Evolutionary conservation across 2,797 vertebrate genomes (phyloP), one percentile per base, ranked within the genome.

Genomic region (Lacerta bilineata): DNA sequence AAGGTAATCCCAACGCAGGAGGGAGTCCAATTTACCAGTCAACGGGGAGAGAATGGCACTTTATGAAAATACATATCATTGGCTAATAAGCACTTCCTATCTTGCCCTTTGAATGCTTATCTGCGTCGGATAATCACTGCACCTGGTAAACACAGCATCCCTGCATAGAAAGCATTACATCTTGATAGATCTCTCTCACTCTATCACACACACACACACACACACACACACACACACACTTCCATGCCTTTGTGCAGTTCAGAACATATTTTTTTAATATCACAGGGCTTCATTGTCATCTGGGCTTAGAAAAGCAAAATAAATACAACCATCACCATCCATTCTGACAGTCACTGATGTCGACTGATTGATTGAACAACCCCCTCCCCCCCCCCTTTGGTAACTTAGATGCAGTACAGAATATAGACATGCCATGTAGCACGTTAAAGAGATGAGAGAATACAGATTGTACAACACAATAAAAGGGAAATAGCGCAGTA

Each of bases 1-100:
- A 91, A 2, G 1, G 88, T 95, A 95, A 93, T 91, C 93, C 90
- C 89, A 80, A 88, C 87, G 84, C 91, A 93, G 68, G 91, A 50
- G 41, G 86, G 87, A 18, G 83, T 91, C 76, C 39, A 91, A 87
- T 93, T 90, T 93, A 87, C 87, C 91, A 93, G 91, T 91, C 0
- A 3, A 39, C 11, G 61, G 9, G 87, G 55, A 8, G 46, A 17
- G 23, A 25, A 5, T n/a, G 46, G 77, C 84, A 74, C 87, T 90
- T 88, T 76, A n/a, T 20, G 68, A 88, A 85, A 89, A 87, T 61
- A 82, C 27, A 1, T 33, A 87, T 68, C 10, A 2, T 68, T 78
- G 66, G 82, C 83, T 91, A 87, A 91, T 83, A 90, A 93, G 64
- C 88, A 8, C 55, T 80, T 79, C 85, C 84, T 46, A 71, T 86